phyloP scores from a whole-genome alignment of 2,113 vertebrate genomes.

The Heteronetta atricapilla region DNA sequence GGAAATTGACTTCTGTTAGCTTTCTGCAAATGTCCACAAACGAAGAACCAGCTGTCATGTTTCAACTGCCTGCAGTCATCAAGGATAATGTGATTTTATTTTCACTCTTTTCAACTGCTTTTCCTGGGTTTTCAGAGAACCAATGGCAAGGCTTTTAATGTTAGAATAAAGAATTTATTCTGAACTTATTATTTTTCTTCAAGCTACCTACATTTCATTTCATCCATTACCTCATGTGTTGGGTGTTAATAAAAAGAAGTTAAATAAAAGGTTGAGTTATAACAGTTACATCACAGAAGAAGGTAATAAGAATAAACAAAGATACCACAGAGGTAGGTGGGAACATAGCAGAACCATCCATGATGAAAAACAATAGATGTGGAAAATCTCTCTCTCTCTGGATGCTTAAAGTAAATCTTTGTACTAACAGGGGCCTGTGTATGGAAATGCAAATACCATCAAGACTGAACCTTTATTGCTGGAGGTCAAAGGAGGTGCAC shows the following conservation, averaged over 20 bases:
- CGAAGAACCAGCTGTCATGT: slow-evolving; percentile 9
- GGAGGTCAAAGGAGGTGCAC: not conserved
- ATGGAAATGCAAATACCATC: not conserved
- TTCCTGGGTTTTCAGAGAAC: slow-evolving; percentile 18
- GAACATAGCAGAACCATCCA: not conserved
- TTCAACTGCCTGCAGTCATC: not conserved
- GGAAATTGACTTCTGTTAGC: slow-evolving; percentile 54
- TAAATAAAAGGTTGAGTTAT: not conserved
- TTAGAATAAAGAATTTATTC: not conserved
- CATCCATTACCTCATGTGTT: not conserved
- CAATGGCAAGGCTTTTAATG: not conserved
- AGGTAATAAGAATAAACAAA: not conserved
- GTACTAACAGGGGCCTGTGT: not conserved
- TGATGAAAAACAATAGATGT: not conserved
- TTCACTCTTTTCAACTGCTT: not conserved
- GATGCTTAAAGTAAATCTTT: not conserved
- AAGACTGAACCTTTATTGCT: not conserved
- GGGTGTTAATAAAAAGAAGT: not conserved
- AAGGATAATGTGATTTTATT: not conserved
- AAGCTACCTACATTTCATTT: not conserved
- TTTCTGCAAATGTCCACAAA: slow-evolving; percentile 33
- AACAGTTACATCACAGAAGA: not conserved
- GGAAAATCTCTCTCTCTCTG: not conserved
- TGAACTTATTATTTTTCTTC: not conserved
- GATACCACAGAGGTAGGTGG: not conserved